Conservation (phyloP, 2,888 invertebrate genomes). For the Trilocha varians region DNA sequence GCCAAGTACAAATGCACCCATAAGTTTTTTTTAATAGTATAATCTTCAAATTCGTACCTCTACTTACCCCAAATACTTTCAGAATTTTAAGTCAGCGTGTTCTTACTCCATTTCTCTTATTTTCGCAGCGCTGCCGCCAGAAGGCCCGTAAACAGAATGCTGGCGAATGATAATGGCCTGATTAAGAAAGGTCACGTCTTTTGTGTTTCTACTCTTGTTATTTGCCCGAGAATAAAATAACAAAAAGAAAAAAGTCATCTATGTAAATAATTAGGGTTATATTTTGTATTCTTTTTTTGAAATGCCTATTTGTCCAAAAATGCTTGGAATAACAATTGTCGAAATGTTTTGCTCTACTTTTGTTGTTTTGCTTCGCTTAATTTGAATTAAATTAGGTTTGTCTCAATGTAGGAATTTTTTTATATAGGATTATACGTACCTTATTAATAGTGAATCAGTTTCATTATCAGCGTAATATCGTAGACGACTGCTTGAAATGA, state of each 20-base stretch:
- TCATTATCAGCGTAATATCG: no score
- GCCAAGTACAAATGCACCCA: no score
- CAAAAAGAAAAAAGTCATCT: conserved; percentile 18
- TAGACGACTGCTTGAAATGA: no score
- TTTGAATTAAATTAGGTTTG: no score
- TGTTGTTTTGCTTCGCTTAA: no score
- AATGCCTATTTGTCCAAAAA: neutral
- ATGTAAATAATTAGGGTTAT: conserved; percentile 10
- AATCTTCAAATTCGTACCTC: no score
- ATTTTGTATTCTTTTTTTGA: conserved; percentile 11
- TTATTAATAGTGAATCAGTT: no score
- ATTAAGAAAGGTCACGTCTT: conserved; percentile 55
- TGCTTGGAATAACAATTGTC: neutral
- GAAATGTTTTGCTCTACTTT: neutral
- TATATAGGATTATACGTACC: no score
- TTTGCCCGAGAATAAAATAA: conserved; percentile 17
- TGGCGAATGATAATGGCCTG: conserved; percentile 58
- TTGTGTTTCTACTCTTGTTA: conserved; percentile 23
- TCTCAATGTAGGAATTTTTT: no score
- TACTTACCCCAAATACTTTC: no score
- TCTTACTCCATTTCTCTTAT: conserved; percentile 8
- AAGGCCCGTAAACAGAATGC: conserved; percentile 27
- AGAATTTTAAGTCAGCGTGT: neutral
- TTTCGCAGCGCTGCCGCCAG: conserved; percentile 11
- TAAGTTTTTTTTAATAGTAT: no score